Base-by-base conservation (phyloP, 2,888 invertebrate species). In the Dasysyrphus tricinctus region DNA sequence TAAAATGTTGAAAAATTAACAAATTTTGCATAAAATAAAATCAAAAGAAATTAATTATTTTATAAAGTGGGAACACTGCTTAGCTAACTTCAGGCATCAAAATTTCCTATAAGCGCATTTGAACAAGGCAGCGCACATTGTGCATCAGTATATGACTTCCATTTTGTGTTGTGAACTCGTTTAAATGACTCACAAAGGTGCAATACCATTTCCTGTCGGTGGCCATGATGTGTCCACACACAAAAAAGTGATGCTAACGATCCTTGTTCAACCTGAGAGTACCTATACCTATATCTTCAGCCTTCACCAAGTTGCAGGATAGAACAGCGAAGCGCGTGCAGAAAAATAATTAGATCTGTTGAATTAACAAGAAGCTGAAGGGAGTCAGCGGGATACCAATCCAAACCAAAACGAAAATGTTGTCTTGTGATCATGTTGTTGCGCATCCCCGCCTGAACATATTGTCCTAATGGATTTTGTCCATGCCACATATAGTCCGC, bases 311-410 rank as follows among this genome's bases (percentile, higher is more conserved):
- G 8, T 24, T 9, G 37, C 9, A 9, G 11, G 2, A 39, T 39
- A 12, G 14, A 39, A 1, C 49, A 69, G 56, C 59, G 74, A 86
- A 79, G 67, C 86, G 86, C 82, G 86, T 86, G 86, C 86, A 79
- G 69, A 75, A 86, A 86, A 86, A 86, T 86, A 82, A 86, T 86
- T 86, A 86, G 86, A 86, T 86, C 74, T 86, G 57, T 70, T 74
- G 78, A 79, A 86, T 79, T 86, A 79, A 82, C 86, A 82, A 82
- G 86, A 47, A 57, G 65, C 77, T 77, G 65, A 78, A 82, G 70
- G 75, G 24, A 24, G 74, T 39, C 54, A 65, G 77, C 42, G 42
- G 57, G 29, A 72, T 44, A 63, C 65, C 42, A 19, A 61, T 24
- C 24, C 24, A 24, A 24, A 24, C 24, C 24, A 24, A 24, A 61